phyloP scores from a whole-genome alignment of 2,113 vertebrate species.

The Ursus arctos region DNA sequence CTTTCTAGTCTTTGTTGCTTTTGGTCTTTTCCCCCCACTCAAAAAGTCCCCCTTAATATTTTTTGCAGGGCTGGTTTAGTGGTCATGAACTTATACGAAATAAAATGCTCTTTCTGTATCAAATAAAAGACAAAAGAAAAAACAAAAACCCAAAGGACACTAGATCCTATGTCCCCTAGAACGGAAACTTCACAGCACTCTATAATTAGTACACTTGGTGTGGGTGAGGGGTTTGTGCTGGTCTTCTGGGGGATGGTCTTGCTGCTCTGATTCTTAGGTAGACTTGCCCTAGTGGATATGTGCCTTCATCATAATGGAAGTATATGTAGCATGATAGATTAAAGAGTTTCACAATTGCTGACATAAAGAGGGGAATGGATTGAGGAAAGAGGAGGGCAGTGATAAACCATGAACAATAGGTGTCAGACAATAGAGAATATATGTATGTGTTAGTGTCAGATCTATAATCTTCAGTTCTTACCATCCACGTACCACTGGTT shows the following conservation, averaged over 20 bases:
- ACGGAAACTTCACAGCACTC: not conserved
- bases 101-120: not conserved
- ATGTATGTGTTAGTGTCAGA: too few species aligned
- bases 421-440: not conserved
- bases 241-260: not conserved
- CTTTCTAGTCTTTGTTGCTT: too few species aligned
- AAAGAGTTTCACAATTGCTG: not conserved
- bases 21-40: too few species aligned
- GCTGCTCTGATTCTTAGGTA: not conserved
- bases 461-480: not conserved
- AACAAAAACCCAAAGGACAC: not conserved
- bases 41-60: too few species aligned
- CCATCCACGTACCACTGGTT: fast-evolving
- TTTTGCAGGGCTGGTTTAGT: too few species aligned
- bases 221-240: not conserved
- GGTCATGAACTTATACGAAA: not conserved
- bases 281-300: not conserved
- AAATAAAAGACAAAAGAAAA: too few species aligned
- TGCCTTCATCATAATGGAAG: not conserved
- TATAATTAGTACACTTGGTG: not conserved
- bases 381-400: not conserved
- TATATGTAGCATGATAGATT: not conserved
- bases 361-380: too few species aligned
- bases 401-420: not conserved
- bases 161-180: not conserved